Percentiles rank a stretch among this genome's conserved stretches.
These are phyloP conservation scores for Chrysolina americana DNA, from an alignment of 2,888 invertebrate species.

Conservation along the genomic window DNA sequence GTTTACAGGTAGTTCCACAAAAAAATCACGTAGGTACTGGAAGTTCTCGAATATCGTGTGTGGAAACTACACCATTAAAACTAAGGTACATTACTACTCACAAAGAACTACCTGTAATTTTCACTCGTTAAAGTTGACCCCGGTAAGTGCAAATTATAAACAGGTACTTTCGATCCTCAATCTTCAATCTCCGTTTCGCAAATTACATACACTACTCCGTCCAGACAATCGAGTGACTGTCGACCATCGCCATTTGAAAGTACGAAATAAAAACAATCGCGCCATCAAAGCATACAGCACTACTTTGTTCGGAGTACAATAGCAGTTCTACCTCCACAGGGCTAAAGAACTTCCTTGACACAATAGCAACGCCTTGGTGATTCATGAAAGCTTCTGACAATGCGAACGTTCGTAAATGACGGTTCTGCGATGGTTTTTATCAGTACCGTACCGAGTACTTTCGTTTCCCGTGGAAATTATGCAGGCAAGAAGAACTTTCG, in stretches of 20 bases:
- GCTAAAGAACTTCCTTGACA: conserved; percentile 13
- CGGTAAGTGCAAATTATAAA: background rate
- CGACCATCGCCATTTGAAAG: background rate
- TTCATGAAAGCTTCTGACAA: background rate
- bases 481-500: too few relatives aligned
- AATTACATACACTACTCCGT: background rate
- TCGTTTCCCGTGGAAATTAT: too few relatives aligned
- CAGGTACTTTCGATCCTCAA: conserved; percentile 1
- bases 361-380: background rate
- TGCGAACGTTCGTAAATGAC: background rate
- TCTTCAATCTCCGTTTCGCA: background rate
- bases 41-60: too few relatives aligned
- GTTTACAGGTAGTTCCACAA: too few relatives aligned
- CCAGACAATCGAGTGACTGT: background rate
- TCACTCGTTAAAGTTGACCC: too few relatives aligned
- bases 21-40: too few relatives aligned
- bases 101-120: too few relatives aligned
- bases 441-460: too few relatives aligned
- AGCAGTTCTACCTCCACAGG: conserved; percentile 11
- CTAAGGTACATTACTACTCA: too few relatives aligned
- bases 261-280: conserved; percentile 9
- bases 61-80: too few relatives aligned
- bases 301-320: background rate
- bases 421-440: background rate
- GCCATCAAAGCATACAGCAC: background rate